These are phyloP conservation scores for Pterois miles DNA, from an alignment of 2,797 vertebrate genomes.

Conservation along the genomic window DNA sequence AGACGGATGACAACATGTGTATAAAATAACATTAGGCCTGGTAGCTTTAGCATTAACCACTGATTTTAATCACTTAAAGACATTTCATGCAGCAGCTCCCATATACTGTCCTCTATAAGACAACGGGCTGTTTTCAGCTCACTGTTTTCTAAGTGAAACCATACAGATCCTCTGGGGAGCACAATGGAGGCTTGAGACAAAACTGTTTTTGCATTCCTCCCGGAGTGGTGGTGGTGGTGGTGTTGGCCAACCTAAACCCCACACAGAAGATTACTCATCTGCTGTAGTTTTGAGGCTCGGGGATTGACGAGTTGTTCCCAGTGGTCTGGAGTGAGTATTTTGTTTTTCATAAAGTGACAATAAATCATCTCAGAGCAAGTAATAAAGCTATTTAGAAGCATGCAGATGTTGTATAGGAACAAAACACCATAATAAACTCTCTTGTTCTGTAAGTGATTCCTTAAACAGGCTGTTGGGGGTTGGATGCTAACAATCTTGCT, in stretches of 20 bases:
- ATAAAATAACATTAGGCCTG: constrained; percentile 59
- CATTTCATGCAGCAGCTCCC: constrained; percentile 28
- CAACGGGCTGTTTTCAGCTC: constrained; percentile 44
- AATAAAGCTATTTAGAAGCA: constrained; percentile 78
- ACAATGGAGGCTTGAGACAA: constrained; percentile 56
- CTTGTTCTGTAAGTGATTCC: constrained; percentile 9
- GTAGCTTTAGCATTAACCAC: constrained; percentile 44
- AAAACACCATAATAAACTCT: constrained; percentile 60
- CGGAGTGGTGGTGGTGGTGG: constrained; percentile 57
- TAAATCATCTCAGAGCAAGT: constrained; percentile 72
- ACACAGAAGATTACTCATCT: constrained; percentile 72
- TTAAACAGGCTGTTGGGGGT: not conserved
- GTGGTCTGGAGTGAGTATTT: constrained; percentile 78
- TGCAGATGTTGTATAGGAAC: constrained; percentile 56
- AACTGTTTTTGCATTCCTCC: constrained; percentile 72
- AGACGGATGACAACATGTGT: constrained; percentile 51
- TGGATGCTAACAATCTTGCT: not conserved
- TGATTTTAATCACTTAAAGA: constrained; percentile 60
- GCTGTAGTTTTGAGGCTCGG: constrained; percentile 64
- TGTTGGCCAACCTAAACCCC: constrained; percentile 72
- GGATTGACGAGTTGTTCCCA: constrained; percentile 76
- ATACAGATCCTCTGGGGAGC: constrained; percentile 64
- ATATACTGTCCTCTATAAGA: constrained; percentile 27
- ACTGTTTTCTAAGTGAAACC: constrained; percentile 70
- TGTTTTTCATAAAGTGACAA: constrained; percentile 80